Base-by-base conservation (phyloP, 2,888 invertebrate species). In the Ochlodes sylvanus region DNA sequence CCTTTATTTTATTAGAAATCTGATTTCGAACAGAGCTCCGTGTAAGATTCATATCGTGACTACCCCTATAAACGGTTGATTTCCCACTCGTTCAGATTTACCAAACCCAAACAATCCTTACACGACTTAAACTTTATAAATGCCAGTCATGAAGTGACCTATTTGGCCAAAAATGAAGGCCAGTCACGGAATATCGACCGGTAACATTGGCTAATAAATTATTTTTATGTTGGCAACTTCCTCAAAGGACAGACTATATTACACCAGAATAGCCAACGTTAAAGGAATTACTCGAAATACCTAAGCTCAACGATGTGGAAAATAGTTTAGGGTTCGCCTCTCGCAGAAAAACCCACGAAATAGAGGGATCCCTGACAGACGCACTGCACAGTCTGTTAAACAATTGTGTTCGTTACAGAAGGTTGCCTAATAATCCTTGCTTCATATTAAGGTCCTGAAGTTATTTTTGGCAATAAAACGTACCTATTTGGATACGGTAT, bases 271-370 rank as follows among this genome's bases (percentile, higher is more conserved):
- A 41, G 52, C 52, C 52, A 60, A 52, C 52, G 65, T 58, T 42
- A 60, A 60, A 66, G 58, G 52, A 60, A 66, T 66, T 41, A 66
- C 65, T 66, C 65, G 52, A 60, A 21, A 66, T 66, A 66, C 42
- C 52, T 52, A 60, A 15, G 21, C 58, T 52, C 65, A 66, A 66
- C 58, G 58, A 50, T 21, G 52, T 32, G 65, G 52, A 60, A 58
- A 66, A 66, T 58, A 66, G 65, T 58, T 66, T 58, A 47, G 58
- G 52, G 58, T 66, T 14, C 17, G 58, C 21, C 58, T 66, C 58
- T 52, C 52, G 17, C 50, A 66, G 52, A 63, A 63, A 55, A 63
- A 55, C 55, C 55, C 44, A 55, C 54, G 17, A 66, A 58, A 66
- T 41, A 21, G 50, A 50, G 66, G 66, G 58, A 42, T 42, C 66